Conservation (phyloP, 2,888 invertebrate genomes). For the Mellilla xanthometata region DNA sequence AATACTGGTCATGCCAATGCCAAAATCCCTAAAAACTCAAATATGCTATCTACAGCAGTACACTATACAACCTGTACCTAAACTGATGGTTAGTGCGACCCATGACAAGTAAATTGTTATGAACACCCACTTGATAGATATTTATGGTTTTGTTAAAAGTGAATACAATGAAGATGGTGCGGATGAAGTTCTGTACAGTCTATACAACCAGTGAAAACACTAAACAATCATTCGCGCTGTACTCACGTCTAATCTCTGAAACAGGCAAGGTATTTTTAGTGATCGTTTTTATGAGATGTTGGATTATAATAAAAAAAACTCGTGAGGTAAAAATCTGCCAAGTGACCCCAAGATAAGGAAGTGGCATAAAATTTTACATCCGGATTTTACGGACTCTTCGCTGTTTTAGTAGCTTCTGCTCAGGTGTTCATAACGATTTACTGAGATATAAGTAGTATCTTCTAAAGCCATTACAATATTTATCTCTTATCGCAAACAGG, state of each 20-base stretch:
- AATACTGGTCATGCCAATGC: slow-evolving; percentile 28
- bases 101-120: slow-evolving; percentile 71
- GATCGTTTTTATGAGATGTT: slow-evolving; percentile 38
- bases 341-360: slow-evolving; percentile 7
- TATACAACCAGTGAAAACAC: slow-evolving; percentile 64
- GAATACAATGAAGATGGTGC: slow-evolving; percentile 54
- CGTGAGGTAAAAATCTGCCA: neutral
- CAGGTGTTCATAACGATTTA: slow-evolving; percentile 77
- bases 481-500: no score
- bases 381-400: slow-evolving; percentile 23
- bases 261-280: slow-evolving; percentile 73
- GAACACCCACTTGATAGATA: slow-evolving; percentile 64
- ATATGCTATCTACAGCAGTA: slow-evolving; percentile 38
- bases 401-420: slow-evolving; percentile 25
- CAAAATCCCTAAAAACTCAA: slow-evolving; percentile 17
- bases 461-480: slow-evolving; percentile 12
- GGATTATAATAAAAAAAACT: slow-evolving; percentile 7
- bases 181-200: slow-evolving; percentile 48
- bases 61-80: slow-evolving; percentile 38
- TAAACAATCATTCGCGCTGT: slow-evolving; percentile 73
- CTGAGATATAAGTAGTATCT: slow-evolving; percentile 15
- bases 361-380: slow-evolving; percentile 20
- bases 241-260: slow-evolving; percentile 83
- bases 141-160: slow-evolving; percentile 49
- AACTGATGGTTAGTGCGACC: slow-evolving; percentile 53